Evolutionary conservation across 2,113 vertebrate species (phyloP).

Genomic region (Rissa tridactyla): DNA sequence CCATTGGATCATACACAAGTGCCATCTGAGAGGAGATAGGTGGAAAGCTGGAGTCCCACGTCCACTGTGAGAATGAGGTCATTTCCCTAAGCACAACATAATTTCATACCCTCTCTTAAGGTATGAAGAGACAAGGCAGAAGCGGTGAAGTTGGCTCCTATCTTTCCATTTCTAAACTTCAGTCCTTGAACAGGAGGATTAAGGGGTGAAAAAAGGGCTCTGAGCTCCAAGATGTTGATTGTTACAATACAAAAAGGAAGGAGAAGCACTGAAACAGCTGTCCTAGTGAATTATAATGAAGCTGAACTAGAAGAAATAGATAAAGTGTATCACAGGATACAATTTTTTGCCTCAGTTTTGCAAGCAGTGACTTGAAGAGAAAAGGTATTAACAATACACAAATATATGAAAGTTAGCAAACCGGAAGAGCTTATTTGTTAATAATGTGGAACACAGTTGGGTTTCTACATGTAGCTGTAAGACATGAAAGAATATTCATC

Average conservation of each 20-base stretch:
- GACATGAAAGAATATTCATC: neutral
- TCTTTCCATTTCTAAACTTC: neutral
- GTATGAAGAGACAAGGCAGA: neutral
- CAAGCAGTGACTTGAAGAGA: neutral
- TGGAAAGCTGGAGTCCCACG: neutral
- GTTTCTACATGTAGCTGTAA: neutral
- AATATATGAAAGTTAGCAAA: neutral
- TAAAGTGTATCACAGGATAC: neutral
- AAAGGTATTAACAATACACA: neutral
- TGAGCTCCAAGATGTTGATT: neutral
- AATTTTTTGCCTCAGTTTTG: neutral
- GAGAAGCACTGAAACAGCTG: neutral
- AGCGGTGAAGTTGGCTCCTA: neutral
- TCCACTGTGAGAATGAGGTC: neutral
- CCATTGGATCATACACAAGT: neutral
- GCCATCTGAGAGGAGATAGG: neutral
- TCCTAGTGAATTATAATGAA: neutral
- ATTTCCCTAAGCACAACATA: neutral
- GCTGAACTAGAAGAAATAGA: neutral
- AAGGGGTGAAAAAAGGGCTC: neutral
- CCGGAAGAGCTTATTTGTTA: neutral
- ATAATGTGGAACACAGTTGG: neutral
- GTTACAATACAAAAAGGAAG: neutral
- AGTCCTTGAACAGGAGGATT: neutral
- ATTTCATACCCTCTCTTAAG: neutral